Evolutionary conservation across 2,113 vertebrate genomes (phyloP), one percentile per base, ranked within the genome.

Genomic region (Hoplias malabaricus): DNA sequence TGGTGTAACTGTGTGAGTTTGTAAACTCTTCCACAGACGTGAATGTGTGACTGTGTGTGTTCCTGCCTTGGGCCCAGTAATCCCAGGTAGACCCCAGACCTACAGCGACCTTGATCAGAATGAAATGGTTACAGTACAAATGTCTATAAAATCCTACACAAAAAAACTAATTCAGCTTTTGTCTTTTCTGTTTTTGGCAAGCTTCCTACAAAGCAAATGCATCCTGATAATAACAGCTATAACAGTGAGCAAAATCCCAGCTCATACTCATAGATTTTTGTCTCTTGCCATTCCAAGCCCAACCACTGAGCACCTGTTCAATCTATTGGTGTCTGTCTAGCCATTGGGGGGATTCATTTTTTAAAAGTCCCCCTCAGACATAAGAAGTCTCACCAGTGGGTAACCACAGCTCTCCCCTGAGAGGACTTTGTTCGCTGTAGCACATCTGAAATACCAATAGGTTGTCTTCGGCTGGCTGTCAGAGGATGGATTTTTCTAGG

Each of bases 371-470:
- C 69, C 34, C 48, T 63, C 33, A 74, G 75, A 63, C 66, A 50
- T 80, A 80, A 82, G 75, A 75, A 62, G 79, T 53, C 73, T 77
- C 31, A 56, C 57, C 81, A 31, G 79, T 63, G 70, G 69, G 59
- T 70, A 77, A 81, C 73, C 63, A 19, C 56, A 27, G 50, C 66
- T 83, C 82, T 77, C 73, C 71, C 53, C 19, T 7, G 27, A 62
- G 77, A 63, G 57, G 46, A 77, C 82, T 82, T 84, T 82, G 43
- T 74, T 85, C 78, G 46, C 73, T 42, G 50, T 71, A 42, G 78
- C 43, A 31, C 62, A 78, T 83, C 70, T 84, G 66, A 84, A 84
- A 85, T 86, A 84, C 76, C 85, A 82, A 88, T 86, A 86, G 87
- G 86, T 85, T 84, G 75, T 70, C 67, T 70, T 83, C 77, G 82